phyloP scores from a whole-genome alignment of 2,888 invertebrate species.

The Microdon myrmicae region DNA sequence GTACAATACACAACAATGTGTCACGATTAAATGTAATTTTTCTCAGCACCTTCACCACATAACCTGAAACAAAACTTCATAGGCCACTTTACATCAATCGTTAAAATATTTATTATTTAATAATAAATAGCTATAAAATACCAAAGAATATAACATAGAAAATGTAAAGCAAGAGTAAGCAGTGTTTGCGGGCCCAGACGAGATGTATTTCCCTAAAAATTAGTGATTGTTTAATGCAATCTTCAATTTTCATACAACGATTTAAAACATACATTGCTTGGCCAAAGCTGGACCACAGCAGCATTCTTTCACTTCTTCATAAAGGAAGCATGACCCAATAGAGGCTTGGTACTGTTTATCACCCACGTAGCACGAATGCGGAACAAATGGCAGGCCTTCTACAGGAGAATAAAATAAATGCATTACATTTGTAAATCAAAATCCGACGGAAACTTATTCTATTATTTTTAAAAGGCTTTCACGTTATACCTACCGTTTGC shows the following conservation, averaged over 20 bases:
- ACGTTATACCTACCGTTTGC: constrained; percentile 61
- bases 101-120: too few relatives aligned
- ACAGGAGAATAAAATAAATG: constrained; percentile 38
- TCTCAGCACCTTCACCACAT: too few relatives aligned
- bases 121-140: too few relatives aligned
- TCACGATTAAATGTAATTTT: too few relatives aligned
- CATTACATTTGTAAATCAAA: too few relatives aligned
- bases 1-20: too few relatives aligned
- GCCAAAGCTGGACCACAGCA: constrained; percentile 63
- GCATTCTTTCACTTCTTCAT: constrained; percentile 64
- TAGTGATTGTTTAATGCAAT: too few relatives aligned
- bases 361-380: constrained; percentile 65
- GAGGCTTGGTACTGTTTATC: constrained; percentile 61
- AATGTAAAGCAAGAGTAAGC: neutral
- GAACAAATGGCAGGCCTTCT: constrained; percentile 67
- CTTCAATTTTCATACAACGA: neutral
- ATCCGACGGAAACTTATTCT: too few relatives aligned
- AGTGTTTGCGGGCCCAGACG: constrained; percentile 16
- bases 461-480: too few relatives aligned
- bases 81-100: too few relatives aligned
- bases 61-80: too few relatives aligned
- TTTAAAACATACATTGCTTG: constrained; percentile 59
- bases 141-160: too few relatives aligned
- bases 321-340: constrained; percentile 64
- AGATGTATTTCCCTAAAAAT: constrained; percentile 43